Evolutionary conservation across 2,797 vertebrate genomes (phyloP).

Genomic region (Pagetopsis macropterus): DNA sequence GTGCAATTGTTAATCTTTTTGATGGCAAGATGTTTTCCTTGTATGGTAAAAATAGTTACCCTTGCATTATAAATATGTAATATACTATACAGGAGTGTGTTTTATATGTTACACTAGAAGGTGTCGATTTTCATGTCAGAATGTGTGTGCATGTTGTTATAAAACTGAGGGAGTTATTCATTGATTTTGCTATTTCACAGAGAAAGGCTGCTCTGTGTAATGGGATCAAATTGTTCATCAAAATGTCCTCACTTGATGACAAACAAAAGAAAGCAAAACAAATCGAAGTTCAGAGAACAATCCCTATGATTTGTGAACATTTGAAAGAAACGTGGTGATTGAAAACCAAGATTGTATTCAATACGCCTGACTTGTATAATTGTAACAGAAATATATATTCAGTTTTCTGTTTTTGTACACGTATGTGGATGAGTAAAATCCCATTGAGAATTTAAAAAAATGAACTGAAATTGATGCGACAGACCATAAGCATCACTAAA

Average conservation of each 20-base stretch:
- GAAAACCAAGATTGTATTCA: slow-evolving; percentile 7
- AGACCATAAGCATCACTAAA: background rate
- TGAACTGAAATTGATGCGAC: background rate
- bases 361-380: background rate
- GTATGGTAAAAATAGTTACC: slow-evolving; percentile 53
- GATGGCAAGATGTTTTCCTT: slow-evolving; percentile 23
- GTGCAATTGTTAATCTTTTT: slow-evolving; percentile 71
- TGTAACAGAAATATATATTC: background rate
- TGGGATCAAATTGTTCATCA: background rate
- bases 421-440: background rate
- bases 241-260: background rate
- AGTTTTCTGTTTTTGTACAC: background rate
- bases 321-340: background rate
- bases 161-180: slow-evolving; percentile 18
- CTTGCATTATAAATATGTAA: slow-evolving; percentile 75
- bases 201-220: slow-evolving; percentile 16
- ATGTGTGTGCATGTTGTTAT: slow-evolving; percentile 29
- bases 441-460: background rate
- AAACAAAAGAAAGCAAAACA: slow-evolving; percentile 18
- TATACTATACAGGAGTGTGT: slow-evolving; percentile 65
- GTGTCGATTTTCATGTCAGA: slow-evolving; percentile 23
- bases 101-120: slow-evolving; percentile 40
- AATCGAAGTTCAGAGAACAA: slow-evolving; percentile 20
- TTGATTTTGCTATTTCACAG: slow-evolving; percentile 11
- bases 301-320: background rate